phyloP scores from a whole-genome alignment of 2,113 vertebrate genomes.

The Sinocyclocheilus anophthalmus region DNA sequence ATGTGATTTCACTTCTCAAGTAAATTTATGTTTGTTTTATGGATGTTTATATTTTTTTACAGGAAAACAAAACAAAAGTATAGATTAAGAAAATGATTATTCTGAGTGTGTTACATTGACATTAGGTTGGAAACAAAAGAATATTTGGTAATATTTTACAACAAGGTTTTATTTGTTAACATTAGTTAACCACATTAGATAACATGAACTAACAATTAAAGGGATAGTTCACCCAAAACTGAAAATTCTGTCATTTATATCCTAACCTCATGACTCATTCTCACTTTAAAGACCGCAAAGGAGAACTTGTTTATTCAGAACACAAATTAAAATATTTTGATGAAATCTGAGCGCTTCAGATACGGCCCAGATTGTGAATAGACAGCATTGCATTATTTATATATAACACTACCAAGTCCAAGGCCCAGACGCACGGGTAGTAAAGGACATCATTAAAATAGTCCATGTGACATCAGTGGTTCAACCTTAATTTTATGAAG shows the following conservation, averaged over 20 bases:
- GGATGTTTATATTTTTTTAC: not conserved
- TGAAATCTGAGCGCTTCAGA: not conserved
- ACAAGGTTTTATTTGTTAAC: not conserved
- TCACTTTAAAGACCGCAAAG: too few relatives aligned
- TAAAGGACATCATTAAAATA: too few relatives aligned
- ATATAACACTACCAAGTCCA: too few relatives aligned
- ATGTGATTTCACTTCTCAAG: not conserved
- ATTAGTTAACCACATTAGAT: not conserved
- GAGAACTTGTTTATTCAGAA: not conserved
- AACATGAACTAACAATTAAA: too few relatives aligned
- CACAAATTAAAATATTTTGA: not conserved
- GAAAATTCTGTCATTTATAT: too few relatives aligned
- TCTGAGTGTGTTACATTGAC: not conserved
- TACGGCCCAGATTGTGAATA: too few relatives aligned
- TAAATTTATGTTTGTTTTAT: not conserved
- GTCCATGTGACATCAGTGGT: too few relatives aligned
- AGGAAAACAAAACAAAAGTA: not conserved
- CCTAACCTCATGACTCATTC: too few relatives aligned
- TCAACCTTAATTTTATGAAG: too few relatives aligned
- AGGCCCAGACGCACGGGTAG: too few relatives aligned
- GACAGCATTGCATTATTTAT: too few relatives aligned
- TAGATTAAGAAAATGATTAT: not conserved
- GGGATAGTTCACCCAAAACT: too few relatives aligned
- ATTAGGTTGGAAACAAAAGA: not conserved
- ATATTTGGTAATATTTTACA: not conserved